These are phyloP conservation scores for Plagodis pulveraria DNA, from an alignment of 2,888 invertebrate species.

Conservation along the genomic window DNA sequence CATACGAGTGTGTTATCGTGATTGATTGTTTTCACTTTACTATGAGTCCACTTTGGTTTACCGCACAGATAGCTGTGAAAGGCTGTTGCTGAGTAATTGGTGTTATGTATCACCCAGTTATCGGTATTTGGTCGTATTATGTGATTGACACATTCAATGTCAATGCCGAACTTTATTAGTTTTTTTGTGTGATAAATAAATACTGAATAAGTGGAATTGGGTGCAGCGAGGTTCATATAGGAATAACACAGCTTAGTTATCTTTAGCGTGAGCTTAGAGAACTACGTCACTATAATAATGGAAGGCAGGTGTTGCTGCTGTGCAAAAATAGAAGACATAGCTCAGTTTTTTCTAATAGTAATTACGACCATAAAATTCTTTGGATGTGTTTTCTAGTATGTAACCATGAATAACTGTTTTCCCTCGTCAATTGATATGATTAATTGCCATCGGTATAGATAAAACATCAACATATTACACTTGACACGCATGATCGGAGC, in stretches of 20 bases:
- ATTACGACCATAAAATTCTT: too few relatives aligned
- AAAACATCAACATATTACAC: slow-evolving; percentile 25
- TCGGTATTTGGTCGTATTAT: slow-evolving; percentile 18
- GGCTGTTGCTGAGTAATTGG: slow-evolving; percentile 12
- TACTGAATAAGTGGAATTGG: not conserved
- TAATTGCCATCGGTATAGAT: slow-evolving; percentile 3
- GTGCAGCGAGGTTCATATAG: not conserved
- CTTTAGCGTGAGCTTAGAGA: too few relatives aligned
- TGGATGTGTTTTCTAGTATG: not conserved
- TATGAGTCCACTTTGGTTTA: slow-evolving; percentile 7
- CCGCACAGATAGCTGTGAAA: slow-evolving; percentile 9
- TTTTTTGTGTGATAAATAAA: slow-evolving; percentile 3
- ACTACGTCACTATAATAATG: too few relatives aligned
- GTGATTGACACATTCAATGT: slow-evolving; percentile 28
- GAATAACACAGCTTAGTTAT: too few relatives aligned
- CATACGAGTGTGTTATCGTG: slow-evolving; percentile 9
- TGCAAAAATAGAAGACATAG: too few relatives aligned
- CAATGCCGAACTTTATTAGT: slow-evolving; percentile 18
- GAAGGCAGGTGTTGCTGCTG: too few relatives aligned
- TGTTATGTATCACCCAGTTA: slow-evolving; percentile 14
- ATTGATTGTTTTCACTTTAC: slow-evolving; percentile 21
- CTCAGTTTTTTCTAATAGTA: too few relatives aligned
- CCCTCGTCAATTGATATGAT: not conserved
- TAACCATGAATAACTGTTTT: not conserved
- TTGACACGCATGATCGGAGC: slow-evolving; percentile 36